These are phyloP conservation scores for Trichacis sp. DNA, from an alignment of 2,888 invertebrate genomes.

Conservation along the genomic window DNA sequence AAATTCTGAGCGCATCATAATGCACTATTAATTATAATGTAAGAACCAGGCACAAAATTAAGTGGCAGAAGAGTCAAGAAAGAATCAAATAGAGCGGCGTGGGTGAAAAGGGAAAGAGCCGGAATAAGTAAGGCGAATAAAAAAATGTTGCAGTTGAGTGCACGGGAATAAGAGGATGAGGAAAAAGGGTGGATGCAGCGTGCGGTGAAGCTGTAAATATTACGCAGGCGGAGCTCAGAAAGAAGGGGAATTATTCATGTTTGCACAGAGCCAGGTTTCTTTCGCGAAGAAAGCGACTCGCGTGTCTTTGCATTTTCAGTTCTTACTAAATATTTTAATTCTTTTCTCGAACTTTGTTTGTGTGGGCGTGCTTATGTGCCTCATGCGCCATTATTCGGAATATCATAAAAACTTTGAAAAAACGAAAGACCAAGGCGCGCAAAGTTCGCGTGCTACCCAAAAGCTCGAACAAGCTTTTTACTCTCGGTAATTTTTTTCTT, in stretches of 20 bases:
- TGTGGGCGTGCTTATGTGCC: conserved; percentile 13
- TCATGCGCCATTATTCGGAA: conserved; percentile 30
- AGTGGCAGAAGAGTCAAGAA: conserved; percentile 20
- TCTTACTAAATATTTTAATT: conserved; percentile 43
- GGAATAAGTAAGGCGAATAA: conserved; percentile 24
- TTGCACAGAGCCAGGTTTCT: conserved; percentile 32
- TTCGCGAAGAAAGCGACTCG: conserved; percentile 31
- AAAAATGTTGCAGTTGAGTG: conserved; percentile 27
- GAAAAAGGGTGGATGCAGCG: conserved; percentile 34
- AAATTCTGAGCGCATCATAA: no score
- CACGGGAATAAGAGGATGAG: conserved; percentile 13
- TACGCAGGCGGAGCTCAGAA: conserved; percentile 29
- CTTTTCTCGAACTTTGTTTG: conserved; percentile 30
- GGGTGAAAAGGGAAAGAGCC: conserved; percentile 14
- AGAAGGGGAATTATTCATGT: conserved; percentile 44
- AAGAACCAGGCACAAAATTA: conserved; percentile 20
- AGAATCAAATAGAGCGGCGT: conserved; percentile 12
- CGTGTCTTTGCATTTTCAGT: conserved; percentile 44
- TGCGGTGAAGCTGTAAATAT: conserved; percentile 41
- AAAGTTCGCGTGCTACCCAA: no score
- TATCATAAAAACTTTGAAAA: conserved; percentile 30
- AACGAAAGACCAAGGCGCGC: conserved; percentile 26
- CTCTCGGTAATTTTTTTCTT: not conserved
- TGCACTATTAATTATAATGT: not conserved
- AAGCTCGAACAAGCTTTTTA: no score